Conservation (phyloP, 2,113 vertebrate genomes). For the Pseudonaja textilis region DNA sequence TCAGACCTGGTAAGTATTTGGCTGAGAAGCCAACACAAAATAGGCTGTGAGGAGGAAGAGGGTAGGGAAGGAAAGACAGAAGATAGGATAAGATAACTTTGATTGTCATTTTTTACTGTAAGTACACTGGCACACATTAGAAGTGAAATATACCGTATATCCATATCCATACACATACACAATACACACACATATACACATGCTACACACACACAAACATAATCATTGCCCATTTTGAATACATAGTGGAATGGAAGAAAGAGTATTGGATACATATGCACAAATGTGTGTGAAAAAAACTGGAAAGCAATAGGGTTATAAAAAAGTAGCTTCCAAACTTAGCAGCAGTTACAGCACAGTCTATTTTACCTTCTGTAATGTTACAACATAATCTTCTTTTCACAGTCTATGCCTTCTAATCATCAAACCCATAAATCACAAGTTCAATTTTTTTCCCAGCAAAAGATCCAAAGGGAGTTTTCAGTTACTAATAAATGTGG, state of each 20-base stretch:
- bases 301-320: neutral
- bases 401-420: neutral
- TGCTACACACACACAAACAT: neutral
- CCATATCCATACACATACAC: too few species aligned
- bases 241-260: neutral
- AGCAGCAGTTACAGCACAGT: neutral
- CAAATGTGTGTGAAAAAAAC: neutral
- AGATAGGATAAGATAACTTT: neutral
- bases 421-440: neutral
- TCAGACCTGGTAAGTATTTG: neutral
- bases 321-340: neutral
- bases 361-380: neutral
- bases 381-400: neutral
- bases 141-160: neutral
- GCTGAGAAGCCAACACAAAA: neutral
- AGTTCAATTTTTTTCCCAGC: neutral
- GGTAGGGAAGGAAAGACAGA: neutral
- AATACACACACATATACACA: too few species aligned
- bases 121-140: neutral
- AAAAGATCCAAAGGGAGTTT: neutral
- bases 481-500: neutral
- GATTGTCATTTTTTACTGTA: neutral
- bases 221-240: too few species aligned
- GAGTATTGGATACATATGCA: neutral
- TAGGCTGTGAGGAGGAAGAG: neutral